Percentiles rank a stretch among this genome's conserved stretches.
phyloP scores from a whole-genome alignment of 2,113 vertebrate species.

The Apaloderma vittatum region DNA sequence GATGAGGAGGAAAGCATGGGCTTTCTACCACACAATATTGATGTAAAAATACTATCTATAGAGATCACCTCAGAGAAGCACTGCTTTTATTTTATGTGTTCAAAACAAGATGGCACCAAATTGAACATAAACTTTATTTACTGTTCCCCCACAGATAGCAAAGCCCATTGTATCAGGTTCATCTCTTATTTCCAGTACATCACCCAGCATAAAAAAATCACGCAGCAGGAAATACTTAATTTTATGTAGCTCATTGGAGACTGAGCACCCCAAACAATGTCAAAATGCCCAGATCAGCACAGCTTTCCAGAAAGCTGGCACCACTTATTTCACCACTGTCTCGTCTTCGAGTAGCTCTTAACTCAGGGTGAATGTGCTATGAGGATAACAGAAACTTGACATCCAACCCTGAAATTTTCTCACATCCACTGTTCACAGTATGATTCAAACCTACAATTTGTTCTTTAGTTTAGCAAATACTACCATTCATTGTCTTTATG shows the following conservation, averaged over 20 bases:
- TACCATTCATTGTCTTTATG: background rate
- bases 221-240: constrained; percentile 7
- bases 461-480: background rate
- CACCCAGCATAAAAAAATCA: background rate
- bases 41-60: background rate
- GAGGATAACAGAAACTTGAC: background rate
- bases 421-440: background rate
- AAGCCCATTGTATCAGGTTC: background rate
- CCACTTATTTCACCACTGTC: background rate
- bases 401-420: background rate
- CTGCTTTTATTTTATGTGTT: background rate
- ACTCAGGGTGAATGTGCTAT: background rate
- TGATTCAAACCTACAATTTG: background rate
- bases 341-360: background rate
- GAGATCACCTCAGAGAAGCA: background rate
- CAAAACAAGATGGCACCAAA: background rate
- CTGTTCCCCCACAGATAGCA: background rate
- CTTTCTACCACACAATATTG: background rate
- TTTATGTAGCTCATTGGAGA: background rate
- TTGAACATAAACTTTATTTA: constrained; percentile 13
- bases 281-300: background rate
- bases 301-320: constrained; percentile 9
- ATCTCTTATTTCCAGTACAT: constrained; percentile 24
- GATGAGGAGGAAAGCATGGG: background rate
- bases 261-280: background rate